Percentiles rank a stretch among this genome's conserved stretches.
Evolutionary conservation across 2,888 invertebrate genomes (phyloP).

Genomic region (Sisyra terminalis): DNA sequence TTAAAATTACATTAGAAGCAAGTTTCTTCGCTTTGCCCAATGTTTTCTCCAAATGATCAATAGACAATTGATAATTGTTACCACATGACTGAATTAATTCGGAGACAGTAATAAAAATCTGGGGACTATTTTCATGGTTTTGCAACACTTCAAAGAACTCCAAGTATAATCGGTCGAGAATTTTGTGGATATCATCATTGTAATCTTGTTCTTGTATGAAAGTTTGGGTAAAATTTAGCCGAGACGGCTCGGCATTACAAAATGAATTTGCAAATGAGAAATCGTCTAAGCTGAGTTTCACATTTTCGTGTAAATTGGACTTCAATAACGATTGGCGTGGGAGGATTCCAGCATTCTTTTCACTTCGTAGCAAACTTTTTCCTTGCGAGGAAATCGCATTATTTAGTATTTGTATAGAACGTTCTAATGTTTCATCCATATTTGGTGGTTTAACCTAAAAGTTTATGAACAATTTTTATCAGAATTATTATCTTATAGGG

Average conservation of each 20-base stretch:
- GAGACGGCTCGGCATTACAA: conserved; percentile 15
- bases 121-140: conserved; percentile 20
- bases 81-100: conserved; percentile 25
- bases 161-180: conserved; percentile 22
- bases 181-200: background rate
- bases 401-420: conserved; percentile 23
- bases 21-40: background rate
- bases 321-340: conserved; percentile 10
- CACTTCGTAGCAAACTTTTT: conserved; percentile 14
- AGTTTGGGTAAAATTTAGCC: background rate
- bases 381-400: conserved; percentile 20
- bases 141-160: conserved; percentile 26
- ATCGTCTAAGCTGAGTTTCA: background rate
- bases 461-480: too few species aligned
- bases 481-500: too few species aligned
- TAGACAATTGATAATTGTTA: conserved; percentile 19
- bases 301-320: background rate
- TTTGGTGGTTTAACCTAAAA: background rate
- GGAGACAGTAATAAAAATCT: conserved; percentile 21
- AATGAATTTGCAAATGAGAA: conserved; percentile 14
- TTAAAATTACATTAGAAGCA: background rate
- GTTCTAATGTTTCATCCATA: conserved; percentile 24
- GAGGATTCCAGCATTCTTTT: conserved; percentile 8
- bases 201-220: background rate
- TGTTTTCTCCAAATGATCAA: background rate